Percentiles rank a stretch among this genome's conserved stretches.
phyloP scores from a whole-genome alignment of 2,797 vertebrate species.

The Pagetopsis macropterus region DNA sequence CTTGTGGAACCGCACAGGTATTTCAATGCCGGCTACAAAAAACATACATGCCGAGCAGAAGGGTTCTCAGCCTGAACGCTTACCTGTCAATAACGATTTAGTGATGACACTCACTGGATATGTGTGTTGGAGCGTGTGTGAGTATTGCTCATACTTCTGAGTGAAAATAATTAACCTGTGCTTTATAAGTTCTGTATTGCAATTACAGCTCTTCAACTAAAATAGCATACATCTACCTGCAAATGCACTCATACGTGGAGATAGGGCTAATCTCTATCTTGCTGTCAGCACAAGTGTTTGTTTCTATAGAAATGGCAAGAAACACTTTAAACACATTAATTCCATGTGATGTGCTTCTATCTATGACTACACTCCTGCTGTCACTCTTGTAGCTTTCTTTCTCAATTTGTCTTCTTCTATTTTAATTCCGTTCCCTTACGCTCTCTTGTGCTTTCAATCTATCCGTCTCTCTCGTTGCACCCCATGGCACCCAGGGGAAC shows the following conservation, averaged over 20 bases:
- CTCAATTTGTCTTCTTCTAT: constrained; percentile 8
- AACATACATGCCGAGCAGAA: constrained; percentile 12
- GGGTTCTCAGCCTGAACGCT: constrained; percentile 23
- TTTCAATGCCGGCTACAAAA: constrained; percentile 53
- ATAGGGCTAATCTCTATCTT: constrained; percentile 2
- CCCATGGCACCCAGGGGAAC: constrained; percentile 52
- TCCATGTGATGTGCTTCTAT: constrained; percentile 34
- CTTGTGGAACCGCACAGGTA: constrained; percentile 43
- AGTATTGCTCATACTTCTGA: constrained; percentile 9
- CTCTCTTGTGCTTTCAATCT: constrained; percentile 23
- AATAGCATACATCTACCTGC: constrained; percentile 2
- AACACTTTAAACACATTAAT: constrained; percentile 15
- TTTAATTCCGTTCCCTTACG: constrained; percentile 27
- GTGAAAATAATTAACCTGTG: constrained; percentile 11
- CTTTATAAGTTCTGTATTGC: constrained; percentile 3
- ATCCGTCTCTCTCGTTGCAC: constrained; percentile 33
- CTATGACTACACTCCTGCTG: constrained; percentile 29
- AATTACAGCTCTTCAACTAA: constrained; percentile 5
- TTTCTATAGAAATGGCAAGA: background rate
- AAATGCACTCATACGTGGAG: background rate
- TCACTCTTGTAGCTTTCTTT: constrained; percentile 16
- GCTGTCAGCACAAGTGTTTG: background rate
- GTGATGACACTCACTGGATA: constrained; percentile 16
- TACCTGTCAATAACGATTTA: constrained; percentile 20
- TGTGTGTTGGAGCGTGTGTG: constrained; percentile 14